phyloP scores from a whole-genome alignment of 2,797 vertebrate species.

The Xiphophorus birchmanni region DNA sequence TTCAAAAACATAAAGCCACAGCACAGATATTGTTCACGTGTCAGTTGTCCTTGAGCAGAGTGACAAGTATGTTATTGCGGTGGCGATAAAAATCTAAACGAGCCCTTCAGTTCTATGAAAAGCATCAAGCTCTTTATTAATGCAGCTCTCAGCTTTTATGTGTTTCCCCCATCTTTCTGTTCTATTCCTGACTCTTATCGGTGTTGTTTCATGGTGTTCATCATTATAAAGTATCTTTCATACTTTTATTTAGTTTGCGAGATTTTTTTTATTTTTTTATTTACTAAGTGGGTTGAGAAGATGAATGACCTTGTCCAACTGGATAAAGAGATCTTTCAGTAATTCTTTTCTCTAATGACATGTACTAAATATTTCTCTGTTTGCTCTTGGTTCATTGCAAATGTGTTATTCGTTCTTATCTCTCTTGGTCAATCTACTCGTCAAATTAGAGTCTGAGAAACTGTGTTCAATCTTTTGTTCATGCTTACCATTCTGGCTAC shows the following conservation, averaged over 20 bases:
- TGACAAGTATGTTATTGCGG: constrained; percentile 55
- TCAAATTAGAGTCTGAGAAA: neutral
- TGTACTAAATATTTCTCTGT: neutral
- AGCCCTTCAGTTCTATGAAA: constrained; percentile 48
- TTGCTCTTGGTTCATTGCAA: neutral
- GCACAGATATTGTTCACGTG: constrained; percentile 20
- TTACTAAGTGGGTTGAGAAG: constrained; percentile 9
- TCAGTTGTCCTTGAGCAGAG: constrained; percentile 30
- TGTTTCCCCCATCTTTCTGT: constrained; percentile 43
- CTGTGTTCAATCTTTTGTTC: neutral
- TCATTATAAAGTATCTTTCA: constrained; percentile 37
- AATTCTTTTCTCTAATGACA: constrained; percentile 10
- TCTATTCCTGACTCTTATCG: constrained; percentile 34
- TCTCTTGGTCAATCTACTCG: neutral
- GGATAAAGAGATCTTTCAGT: constrained; percentile 8
- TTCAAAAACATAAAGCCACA: constrained; percentile 16
- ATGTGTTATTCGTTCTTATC: neutral
- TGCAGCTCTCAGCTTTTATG: constrained; percentile 63
- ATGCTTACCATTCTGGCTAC: neutral
- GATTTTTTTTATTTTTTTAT: constrained; percentile 20
- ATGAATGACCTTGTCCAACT: constrained; percentile 23
- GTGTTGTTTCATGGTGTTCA: constrained; percentile 52
- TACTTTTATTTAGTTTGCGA: constrained; percentile 17
- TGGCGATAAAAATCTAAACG: constrained; percentile 57
- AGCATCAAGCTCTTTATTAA: constrained; percentile 62